A percentile compares a stretch with the other conserved stretches of the same genome.
Evolutionary conservation across 2,797 vertebrate species (phyloP).

Genomic region (Phataginus tricuspis): DNA sequence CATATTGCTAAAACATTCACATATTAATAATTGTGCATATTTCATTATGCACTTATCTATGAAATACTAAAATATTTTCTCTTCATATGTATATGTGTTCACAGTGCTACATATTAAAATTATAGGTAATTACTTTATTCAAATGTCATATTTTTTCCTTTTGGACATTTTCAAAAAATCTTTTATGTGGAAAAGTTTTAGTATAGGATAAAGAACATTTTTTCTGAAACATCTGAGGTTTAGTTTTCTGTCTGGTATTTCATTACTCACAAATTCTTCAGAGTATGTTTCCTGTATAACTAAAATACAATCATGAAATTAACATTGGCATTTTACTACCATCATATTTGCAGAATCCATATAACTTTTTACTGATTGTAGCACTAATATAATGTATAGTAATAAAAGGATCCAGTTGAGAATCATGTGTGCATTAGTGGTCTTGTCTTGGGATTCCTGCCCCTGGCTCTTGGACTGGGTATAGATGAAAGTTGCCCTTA

Average conservation of each 20-base stretch:
- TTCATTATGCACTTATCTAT: not conserved
- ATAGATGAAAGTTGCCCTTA: too few relatives aligned
- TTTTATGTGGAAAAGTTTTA: not conserved
- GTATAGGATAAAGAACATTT: not conserved
- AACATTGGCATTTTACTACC: not conserved
- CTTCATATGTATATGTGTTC: not conserved
- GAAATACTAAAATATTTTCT: not conserved
- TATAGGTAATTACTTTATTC: not conserved
- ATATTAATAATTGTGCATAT: not conserved
- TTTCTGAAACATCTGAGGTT: not conserved
- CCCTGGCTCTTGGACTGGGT: too few relatives aligned
- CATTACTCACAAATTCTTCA: not conserved
- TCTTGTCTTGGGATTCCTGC: not conserved
- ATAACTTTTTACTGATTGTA: not conserved
- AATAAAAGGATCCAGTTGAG: not conserved
- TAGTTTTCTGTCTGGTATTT: not conserved
- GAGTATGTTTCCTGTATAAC: not conserved
- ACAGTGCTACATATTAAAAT: not conserved
- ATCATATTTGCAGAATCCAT: not conserved
- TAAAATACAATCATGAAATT: not conserved
- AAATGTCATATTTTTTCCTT: not conserved
- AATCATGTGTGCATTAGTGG: not conserved
- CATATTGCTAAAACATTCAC: not conserved
- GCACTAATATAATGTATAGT: not conserved
- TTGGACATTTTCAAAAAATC: not conserved